A percentile compares a stretch with the other conserved stretches of the same genome.
phyloP scores from a whole-genome alignment of 2,797 vertebrate species.

The Miichthys miiuy region DNA sequence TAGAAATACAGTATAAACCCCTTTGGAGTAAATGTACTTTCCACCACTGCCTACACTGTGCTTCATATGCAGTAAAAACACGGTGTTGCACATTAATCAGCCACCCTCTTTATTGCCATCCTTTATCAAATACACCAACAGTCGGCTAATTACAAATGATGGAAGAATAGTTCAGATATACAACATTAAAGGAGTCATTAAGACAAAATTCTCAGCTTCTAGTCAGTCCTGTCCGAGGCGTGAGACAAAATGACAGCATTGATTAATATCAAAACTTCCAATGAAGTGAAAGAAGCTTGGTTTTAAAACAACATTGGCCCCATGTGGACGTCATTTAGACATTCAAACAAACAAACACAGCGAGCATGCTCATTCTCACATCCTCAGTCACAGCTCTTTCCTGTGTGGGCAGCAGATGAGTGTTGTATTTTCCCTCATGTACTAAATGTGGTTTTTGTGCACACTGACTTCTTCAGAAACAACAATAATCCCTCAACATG shows the following conservation, averaged over 20 bases:
- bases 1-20: not conserved
- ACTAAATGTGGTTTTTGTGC: constrained; percentile 13
- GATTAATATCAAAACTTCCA: not conserved
- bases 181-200: not conserved
- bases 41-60: not conserved
- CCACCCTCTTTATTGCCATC: not conserved
- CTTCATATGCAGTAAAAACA: not conserved
- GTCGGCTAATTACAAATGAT: not conserved
- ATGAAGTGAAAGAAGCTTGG: not conserved
- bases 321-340: not conserved
- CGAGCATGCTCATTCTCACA: not conserved
- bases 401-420: constrained; percentile 51
- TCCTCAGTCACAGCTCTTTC: constrained; percentile 45
- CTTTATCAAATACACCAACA: no score
- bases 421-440: constrained; percentile 5
- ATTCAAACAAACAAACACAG: constrained; percentile 4
- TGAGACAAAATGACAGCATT: not conserved
- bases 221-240: not conserved
- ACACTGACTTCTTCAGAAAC: constrained; percentile 6
- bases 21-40: not conserved
- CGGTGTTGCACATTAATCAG: not conserved
- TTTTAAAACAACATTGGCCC: not conserved
- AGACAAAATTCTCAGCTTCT: not conserved
- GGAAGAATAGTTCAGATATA: not conserved
- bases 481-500: constrained; percentile 5